Conservation (phyloP, 2,113 vertebrate genomes). For the Chaetops frenatus region DNA sequence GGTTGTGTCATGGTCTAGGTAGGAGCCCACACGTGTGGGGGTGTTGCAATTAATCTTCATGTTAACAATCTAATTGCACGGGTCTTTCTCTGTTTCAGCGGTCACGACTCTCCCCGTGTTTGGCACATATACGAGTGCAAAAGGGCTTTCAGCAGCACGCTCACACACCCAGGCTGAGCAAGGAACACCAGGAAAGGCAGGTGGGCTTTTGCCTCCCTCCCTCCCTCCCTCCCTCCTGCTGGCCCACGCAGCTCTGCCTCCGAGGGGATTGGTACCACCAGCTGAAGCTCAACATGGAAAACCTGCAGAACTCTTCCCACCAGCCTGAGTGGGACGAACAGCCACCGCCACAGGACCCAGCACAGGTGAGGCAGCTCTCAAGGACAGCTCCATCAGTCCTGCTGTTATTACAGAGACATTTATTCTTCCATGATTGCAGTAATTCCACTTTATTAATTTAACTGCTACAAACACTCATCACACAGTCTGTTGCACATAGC, state of each 20-base stretch:
- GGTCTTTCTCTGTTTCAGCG: accelerated
- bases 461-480: neutral
- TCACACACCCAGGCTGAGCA: accelerated
- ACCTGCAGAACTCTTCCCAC: accelerated
- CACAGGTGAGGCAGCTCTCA: neutral
- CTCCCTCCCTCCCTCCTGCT: neutral
- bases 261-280: accelerated
- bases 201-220: too few relatives aligned
- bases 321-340: accelerated
- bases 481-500: neutral
- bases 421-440: neutral
- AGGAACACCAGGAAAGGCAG: neutral
- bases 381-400: neutral
- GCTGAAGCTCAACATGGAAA: neutral
- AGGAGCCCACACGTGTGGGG: accelerated
- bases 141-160: neutral
- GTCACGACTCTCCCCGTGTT: accelerated
- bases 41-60: neutral
- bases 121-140: accelerated
- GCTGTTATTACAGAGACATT: neutral
- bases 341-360: accelerated
- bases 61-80: accelerated
- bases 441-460: neutral
- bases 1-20: neutral
- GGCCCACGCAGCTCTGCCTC: neutral